Base-by-base conservation (phyloP, 1,140 invertebrate species). In the Polypedilum pembai region DNA sequence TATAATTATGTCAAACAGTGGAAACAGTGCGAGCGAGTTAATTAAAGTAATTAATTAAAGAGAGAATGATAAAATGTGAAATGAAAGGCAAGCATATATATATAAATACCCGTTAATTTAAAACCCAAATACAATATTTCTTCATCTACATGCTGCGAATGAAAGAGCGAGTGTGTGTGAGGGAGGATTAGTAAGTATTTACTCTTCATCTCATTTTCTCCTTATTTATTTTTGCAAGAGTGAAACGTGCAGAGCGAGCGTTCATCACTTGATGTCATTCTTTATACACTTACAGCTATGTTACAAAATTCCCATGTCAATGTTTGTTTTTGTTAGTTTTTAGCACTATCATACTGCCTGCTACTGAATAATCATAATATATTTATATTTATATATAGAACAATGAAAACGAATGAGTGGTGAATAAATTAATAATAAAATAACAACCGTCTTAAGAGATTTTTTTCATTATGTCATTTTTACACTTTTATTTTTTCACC, bases 41-140 rank as follows among this genome's bases (percentile, higher is more conserved):
- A 56, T 56, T 56, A 56, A 56, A 56, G 12, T 56, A 56, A 56
- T 56, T 56, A 56, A 56, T 56, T 56, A 56, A 56, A 56, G 45
- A 56, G 45, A 12, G 5, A 33, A 33, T n/a, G n/a, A n/a, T 1
- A 33, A 5, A 33, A 33, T 33, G 24, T 33, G 24, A 33, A 33
- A 33, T 33, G 24, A 56, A 56, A 56, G 41, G 41, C 12, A 56
- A 56, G 10, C 12, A 56, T 56, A 56, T 12, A 56, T n/a, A 56
- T 56, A 56, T 12, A 4, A 8, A 56, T 56, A 56, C 45, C 45
- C 45, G 45, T 56, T 56, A 56, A 56, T 56, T 56, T 56, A 56
- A 56, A 56, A 56, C 45, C 45, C 45, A 56, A 56, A 56, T 15
- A 56, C 45, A 56, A n/a, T 56, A 56, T 56, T 45, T n/a, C 10